A percentile compares a stretch with the other conserved stretches of the same genome.
phyloP scores from a whole-genome alignment of 1,140 invertebrate genomes.

The Lasioglossum albipes region DNA sequence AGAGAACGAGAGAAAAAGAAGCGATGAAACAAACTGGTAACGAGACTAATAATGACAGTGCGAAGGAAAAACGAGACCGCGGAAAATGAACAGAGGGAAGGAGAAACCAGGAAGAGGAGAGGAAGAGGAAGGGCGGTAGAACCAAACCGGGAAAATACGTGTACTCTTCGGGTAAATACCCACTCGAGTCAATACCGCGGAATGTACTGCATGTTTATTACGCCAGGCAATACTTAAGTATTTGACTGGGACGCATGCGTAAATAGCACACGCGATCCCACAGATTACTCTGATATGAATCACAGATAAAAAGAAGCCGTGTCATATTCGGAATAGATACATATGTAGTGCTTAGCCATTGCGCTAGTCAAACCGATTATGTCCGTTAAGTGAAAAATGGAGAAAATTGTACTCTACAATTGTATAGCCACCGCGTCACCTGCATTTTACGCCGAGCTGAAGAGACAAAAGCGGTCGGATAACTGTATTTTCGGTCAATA shows the following conservation, averaged over 20 bases:
- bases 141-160: not conserved
- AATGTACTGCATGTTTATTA: not conserved
- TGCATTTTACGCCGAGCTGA: too few relatives aligned
- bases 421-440: too few relatives aligned
- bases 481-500: too few relatives aligned
- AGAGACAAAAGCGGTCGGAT: too few relatives aligned
- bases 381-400: too few relatives aligned
- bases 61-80: too few relatives aligned
- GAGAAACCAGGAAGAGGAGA: not conserved
- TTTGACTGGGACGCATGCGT: constrained; percentile 5
- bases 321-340: not conserved
- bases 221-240: not conserved
- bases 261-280: not conserved
- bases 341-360: too few relatives aligned
- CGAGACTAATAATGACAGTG: not conserved
- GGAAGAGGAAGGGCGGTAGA: too few relatives aligned
- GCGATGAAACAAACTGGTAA: not conserved
- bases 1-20: not conserved
- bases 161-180: not conserved
- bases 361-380: too few relatives aligned
- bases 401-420: too few relatives aligned
- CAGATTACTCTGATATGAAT: not conserved
- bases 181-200: not conserved
- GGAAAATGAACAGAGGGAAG: not conserved
- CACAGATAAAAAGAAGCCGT: not conserved